Evolutionary conservation across 2,797 vertebrate species (phyloP), one percentile per base, ranked within the genome.

Genomic region (Cuniculus paca): DNA sequence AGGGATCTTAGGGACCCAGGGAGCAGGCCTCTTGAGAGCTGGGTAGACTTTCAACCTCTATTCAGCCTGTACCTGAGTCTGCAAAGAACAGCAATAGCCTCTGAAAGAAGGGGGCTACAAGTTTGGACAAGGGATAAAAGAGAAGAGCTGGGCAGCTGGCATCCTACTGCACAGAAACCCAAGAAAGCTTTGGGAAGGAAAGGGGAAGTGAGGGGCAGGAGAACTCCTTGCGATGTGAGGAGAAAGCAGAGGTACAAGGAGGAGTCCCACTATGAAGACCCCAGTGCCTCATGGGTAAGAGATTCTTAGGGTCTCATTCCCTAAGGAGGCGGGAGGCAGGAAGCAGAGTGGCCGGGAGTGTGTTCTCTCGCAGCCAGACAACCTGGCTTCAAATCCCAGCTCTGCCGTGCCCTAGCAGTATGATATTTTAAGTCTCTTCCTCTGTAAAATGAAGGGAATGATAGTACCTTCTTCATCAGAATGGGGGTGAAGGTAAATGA

Each of bases 381-480:
- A 72, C 54, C 58, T 61, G 54, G 31, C 36, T 78, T 34, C 36
- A 74, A 50, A 20, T 81, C 91, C 72, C 19, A 60, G 61, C 31
- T 45, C 80, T 78, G n/a, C 28, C 36, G 1, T 50, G 90, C 60
- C 34, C 26, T 72, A 63, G 56, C 39, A 58, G 8, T 61, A 60
- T 42, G 91, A 81, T 39, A 14, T 78, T 82, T 96, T 54, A 88
- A 77, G 82, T 74, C 39, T 88, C 86, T 54, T 89, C 90, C 10
- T 90, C 60, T 48, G 74, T 39, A 31, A 82, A 56, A 45, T 12
- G 58, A 80, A 72, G n/a, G 39, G 60, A 68, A 80, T 56, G 54
- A 58, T 60, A 34, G 74, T 77, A 42, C 34, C 50, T 75, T 88
- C 60, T 16, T 93, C 31, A 1, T 63, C 74, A 77, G 70, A 75